Evolutionary conservation across 2,113 vertebrate genomes (phyloP).

Genomic region (Callipepla californica): DNA sequence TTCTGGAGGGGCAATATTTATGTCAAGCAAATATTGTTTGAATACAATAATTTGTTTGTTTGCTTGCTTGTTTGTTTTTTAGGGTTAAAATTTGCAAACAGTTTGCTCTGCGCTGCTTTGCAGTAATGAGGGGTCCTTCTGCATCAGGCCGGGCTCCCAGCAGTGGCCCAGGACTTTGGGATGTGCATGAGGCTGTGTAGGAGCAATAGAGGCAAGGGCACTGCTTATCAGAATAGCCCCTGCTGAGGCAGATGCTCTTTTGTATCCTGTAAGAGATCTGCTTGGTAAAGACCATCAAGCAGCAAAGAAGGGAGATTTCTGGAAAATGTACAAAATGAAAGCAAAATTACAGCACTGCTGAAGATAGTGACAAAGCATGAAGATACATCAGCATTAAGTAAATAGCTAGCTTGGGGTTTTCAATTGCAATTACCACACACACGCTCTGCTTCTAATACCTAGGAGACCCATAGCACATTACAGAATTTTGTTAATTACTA

Average conservation of each 20-base stretch:
- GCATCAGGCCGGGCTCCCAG: neutral
- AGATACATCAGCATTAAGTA: constrained; percentile 54
- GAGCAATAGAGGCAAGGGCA: neutral
- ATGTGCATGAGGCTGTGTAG: neutral
- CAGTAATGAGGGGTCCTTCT: neutral
- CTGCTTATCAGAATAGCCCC: neutral
- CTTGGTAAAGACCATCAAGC: neutral
- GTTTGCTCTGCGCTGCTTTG: neutral
- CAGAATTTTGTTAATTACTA: constrained; percentile 64
- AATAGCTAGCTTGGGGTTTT: constrained; percentile 57
- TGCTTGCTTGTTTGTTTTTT: neutral
- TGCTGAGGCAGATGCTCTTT: neutral
- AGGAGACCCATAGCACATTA: constrained; percentile 27
- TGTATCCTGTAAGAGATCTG: fast-evolving
- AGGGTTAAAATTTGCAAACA: neutral
- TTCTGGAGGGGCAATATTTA: neutral
- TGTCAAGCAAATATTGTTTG: neutral
- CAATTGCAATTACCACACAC: constrained; percentile 35
- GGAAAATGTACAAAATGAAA: constrained; percentile 16
- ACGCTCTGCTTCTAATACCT: constrained; percentile 30
- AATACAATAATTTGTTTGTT: neutral
- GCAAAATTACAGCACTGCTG: constrained; percentile 9
- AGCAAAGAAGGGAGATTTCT: neutral
- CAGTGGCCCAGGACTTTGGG: fast-evolving
- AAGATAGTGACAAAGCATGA: constrained; percentile 28